Conservation (phyloP, 2,888 invertebrate species). For the Mesorhabditis spiculigera region DNA sequence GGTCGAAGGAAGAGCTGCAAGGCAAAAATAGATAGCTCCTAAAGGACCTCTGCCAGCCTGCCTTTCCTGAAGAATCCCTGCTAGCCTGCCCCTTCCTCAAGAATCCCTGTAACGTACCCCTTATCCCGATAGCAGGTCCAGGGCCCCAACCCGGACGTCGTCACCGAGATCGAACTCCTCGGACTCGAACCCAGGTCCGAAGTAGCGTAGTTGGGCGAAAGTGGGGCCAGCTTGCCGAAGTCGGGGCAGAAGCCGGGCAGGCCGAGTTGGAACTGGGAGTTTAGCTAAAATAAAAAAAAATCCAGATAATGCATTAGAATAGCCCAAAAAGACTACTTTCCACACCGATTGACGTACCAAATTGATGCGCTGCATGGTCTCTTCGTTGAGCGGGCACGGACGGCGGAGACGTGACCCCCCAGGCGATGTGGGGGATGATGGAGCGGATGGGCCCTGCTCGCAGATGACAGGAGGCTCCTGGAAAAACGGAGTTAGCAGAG, state of each 20-base stretch:
- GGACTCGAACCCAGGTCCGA: slow-evolving; percentile 55
- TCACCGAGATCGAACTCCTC: slow-evolving; percentile 40
- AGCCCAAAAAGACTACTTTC: background rate
- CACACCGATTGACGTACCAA: slow-evolving; percentile 32
- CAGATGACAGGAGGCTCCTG: slow-evolving; percentile 53
- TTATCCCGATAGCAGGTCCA: slow-evolving; percentile 52
- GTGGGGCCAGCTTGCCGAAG: slow-evolving; percentile 20
- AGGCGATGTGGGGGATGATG: slow-evolving; percentile 50
- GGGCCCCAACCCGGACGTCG: slow-evolving; percentile 34
- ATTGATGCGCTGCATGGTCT: slow-evolving; percentile 53
- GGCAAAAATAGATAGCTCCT: background rate
- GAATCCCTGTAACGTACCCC: background rate
- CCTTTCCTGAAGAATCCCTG: too few relatives aligned
- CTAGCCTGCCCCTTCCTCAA: too few relatives aligned
- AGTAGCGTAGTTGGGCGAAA: slow-evolving; percentile 55
- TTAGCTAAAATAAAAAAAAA: background rate
- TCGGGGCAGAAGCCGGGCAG: slow-evolving; percentile 15
- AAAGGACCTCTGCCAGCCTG: too few relatives aligned
- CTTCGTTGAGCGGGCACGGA: slow-evolving; percentile 50
- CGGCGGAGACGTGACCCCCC: slow-evolving; percentile 24
- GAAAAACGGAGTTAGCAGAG: slow-evolving; percentile 18
- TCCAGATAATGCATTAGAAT: slow-evolving; percentile 5
- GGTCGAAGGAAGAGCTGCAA: slow-evolving; percentile 22
- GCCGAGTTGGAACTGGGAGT: background rate
- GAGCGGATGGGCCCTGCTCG: slow-evolving; percentile 55